phyloP scores from a whole-genome alignment of 2,888 invertebrate genomes.

The Apeira syringaria region DNA sequence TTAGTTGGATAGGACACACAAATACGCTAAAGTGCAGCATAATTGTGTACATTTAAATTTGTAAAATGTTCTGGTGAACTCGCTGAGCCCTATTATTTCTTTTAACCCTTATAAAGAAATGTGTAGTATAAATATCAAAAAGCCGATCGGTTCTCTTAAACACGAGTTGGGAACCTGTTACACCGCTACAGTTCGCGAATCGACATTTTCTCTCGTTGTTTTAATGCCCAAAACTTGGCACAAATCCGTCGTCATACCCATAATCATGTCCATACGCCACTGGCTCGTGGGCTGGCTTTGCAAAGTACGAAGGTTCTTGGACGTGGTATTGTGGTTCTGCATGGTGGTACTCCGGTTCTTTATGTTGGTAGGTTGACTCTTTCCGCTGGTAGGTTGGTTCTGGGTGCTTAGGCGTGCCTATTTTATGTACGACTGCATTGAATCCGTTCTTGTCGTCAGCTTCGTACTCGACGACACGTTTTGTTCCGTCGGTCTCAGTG shows the following conservation, averaged over 20 bases:
- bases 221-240: constrained; percentile 61
- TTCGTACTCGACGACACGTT: constrained; percentile 83
- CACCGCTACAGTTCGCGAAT: not conserved
- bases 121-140: no score
- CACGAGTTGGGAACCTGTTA: not conserved
- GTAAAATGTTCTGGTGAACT: no score
- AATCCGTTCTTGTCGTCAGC: constrained; percentile 84
- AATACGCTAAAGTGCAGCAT: no score
- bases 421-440: constrained; percentile 83
- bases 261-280: constrained; percentile 52
- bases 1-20: no score
- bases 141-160: no score
- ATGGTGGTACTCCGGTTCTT: constrained; percentile 29
- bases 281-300: constrained; percentile 42
- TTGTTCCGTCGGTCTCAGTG: constrained; percentile 82
- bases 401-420: constrained; percentile 68
- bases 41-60: no score
- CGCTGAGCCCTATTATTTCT: no score
- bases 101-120: no score
- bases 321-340: constrained; percentile 22
- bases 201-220: no score
- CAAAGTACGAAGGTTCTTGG: constrained; percentile 26
- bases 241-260: constrained; percentile 60
- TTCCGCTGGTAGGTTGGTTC: constrained; percentile 27
- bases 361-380: constrained; percentile 16